Evolutionary conservation across 64 coral and sea anemone genomes (phyloP).

Genomic region (Catalaphyllia jardinei): DNA sequence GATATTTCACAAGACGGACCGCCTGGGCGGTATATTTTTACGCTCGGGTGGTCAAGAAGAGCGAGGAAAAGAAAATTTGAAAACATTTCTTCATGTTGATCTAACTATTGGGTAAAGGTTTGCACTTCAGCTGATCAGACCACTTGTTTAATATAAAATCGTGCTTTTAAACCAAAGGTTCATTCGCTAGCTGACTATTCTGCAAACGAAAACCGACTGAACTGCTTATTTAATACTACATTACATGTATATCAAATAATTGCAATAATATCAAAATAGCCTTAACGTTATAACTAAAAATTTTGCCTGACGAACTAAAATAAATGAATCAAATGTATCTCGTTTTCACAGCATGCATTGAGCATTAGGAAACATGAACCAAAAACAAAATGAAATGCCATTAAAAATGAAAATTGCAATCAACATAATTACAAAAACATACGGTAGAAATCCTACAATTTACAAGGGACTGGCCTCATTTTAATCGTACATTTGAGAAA

Average conservation of each 20-base stretch:
- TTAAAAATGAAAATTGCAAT: background rate
- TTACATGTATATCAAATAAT: too few relatives aligned
- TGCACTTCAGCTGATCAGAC: too few relatives aligned
- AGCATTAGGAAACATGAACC: background rate
- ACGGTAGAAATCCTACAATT: too few relatives aligned
- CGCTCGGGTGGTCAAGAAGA: background rate
- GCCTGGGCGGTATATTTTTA: background rate
- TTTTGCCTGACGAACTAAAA: background rate
- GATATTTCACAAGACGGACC: background rate
- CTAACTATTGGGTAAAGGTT: background rate
- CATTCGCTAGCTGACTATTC: background rate
- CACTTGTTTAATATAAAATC: too few relatives aligned
- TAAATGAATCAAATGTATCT: background rate
- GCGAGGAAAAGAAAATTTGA: background rate
- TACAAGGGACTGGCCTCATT: background rate
- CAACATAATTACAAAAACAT: background rate
- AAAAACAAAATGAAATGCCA: background rate
- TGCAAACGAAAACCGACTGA: background rate
- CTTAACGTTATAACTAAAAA: background rate
- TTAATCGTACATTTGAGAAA: background rate
- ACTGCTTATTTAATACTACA: too few relatives aligned
- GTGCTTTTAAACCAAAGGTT: background rate
- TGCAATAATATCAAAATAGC: background rate
- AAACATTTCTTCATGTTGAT: background rate
- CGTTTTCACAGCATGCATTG: too few relatives aligned